A percentile compares a stretch with the other conserved stretches of the same genome.
Conservation (phyloP, 2,888 invertebrate species). For the Cinara cedri region DNA sequence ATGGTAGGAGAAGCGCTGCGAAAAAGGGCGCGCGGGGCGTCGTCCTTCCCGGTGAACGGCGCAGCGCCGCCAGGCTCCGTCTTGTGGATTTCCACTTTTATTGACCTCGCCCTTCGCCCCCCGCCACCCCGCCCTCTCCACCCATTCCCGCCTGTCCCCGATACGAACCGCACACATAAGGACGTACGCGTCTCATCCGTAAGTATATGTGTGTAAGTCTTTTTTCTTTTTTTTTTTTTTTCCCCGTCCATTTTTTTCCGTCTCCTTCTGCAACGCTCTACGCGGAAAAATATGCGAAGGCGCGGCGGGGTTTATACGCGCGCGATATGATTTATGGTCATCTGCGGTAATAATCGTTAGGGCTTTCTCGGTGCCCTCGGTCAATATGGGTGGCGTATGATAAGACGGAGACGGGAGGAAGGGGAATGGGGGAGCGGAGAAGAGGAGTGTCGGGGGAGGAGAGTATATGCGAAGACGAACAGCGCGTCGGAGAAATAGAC, state of each 20-base stretch:
- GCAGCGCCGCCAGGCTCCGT: conserved; percentile 52
- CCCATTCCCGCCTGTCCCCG: neutral
- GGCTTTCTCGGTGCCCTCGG: conserved; percentile 52
- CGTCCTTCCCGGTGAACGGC: conserved; percentile 34
- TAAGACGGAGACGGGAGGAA: conserved; percentile 58
- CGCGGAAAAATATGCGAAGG: conserved; percentile 49
- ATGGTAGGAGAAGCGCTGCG: conserved; percentile 2
- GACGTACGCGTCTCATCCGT: neutral
- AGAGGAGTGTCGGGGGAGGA: neutral
- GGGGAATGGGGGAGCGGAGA: conserved; percentile 35
- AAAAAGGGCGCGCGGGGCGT: conserved; percentile 46
- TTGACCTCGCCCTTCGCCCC: conserved; percentile 43
- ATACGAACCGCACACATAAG: conserved; percentile 19
- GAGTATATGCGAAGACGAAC: conserved; percentile 45
- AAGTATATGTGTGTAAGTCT: conserved; percentile 1
- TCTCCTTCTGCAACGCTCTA: conserved; percentile 8
- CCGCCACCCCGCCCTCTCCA: neutral
- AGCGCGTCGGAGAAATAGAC: conserved; percentile 30
- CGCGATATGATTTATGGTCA: conserved; percentile 60
- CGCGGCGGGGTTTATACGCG: conserved; percentile 43
- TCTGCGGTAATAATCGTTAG: conserved; percentile 58
- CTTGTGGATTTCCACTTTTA: conserved; percentile 56
- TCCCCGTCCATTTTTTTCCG: conserved; percentile 28
- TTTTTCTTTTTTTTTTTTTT: conserved; percentile 54
- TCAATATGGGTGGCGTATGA: conserved; percentile 61